Evolutionary conservation across 2,888 invertebrate species (phyloP).

Genomic region (Balanococcus diminutus): DNA sequence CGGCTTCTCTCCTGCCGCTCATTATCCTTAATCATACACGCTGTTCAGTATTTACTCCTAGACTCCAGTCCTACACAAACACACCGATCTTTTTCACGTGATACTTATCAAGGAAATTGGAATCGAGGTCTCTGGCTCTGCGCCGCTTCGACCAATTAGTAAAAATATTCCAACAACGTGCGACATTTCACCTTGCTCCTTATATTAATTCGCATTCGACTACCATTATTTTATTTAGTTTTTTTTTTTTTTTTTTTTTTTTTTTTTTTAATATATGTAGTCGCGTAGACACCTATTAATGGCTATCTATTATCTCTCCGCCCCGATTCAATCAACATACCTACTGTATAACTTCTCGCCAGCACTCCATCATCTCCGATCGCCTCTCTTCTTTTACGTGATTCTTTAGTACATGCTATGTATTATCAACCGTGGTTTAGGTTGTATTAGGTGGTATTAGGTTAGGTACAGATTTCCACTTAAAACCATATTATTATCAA

Average conservation of each 20-base stretch:
- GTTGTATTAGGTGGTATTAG: no score
- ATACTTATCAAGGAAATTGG: constrained; percentile 7
- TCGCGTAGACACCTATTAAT: background rate
- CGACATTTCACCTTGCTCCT: constrained; percentile 26
- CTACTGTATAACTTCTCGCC: background rate
- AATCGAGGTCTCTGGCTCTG: constrained; percentile 4
- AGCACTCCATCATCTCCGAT: background rate
- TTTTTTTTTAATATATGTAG: no score
- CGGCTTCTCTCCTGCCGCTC: background rate
- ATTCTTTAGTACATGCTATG: background rate
- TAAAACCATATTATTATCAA: background rate
- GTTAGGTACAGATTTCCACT: background rate
- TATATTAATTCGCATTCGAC: background rate
- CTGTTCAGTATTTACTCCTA: background rate
- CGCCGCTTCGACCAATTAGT: background rate
- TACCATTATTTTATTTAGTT: background rate
- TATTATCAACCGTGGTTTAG: no score
- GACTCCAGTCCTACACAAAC: background rate
- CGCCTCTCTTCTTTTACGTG: background rate
- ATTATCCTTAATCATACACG: background rate
- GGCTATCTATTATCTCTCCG: background rate
- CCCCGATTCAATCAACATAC: no score
- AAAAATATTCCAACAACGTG: constrained; percentile 31
- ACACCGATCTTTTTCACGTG: background rate
- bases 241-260: background rate